These are phyloP conservation scores for Timema podura DNA, from an alignment of 2,888 invertebrate species.

Conservation along the genomic window DNA sequence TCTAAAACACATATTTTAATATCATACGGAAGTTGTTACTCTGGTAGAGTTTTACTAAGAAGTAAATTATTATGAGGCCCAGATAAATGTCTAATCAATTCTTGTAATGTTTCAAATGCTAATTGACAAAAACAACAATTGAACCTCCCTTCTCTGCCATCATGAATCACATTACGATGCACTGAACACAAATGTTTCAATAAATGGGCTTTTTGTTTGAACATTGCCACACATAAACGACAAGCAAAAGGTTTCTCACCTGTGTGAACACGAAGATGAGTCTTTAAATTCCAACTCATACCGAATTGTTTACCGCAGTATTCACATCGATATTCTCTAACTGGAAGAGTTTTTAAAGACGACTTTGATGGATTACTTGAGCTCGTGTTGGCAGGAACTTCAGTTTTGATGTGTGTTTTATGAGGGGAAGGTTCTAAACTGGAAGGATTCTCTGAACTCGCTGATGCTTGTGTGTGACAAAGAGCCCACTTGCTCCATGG, in stretches of 20 bases:
- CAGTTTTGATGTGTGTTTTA: conserved; percentile 37
- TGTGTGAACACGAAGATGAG: conserved; percentile 81
- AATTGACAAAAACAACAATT: conserved; percentile 86
- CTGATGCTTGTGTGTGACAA: conserved; percentile 60
- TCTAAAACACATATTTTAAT: too few relatives aligned
- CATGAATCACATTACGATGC: conserved; percentile 82
- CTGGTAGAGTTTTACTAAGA: conserved; percentile 81
- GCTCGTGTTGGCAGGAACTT: conserved; percentile 17
- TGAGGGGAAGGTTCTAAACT: conserved; percentile 21
- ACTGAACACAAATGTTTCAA: conserved; percentile 85
- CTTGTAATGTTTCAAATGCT: conserved; percentile 80
- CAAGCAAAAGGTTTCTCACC: conserved; percentile 88
- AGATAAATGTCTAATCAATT: conserved; percentile 79
- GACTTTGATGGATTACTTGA: neutral
- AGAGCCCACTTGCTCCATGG: conserved; percentile 51
- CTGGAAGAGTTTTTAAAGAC: conserved; percentile 49
- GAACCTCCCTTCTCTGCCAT: conserved; percentile 72
- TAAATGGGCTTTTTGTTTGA: conserved; percentile 85
- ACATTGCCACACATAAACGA: conserved; percentile 85
- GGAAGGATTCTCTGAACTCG: conserved; percentile 1
- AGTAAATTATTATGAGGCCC: conserved; percentile 85
- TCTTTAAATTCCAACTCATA: conserved; percentile 90
- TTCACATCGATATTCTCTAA: conserved; percentile 81
- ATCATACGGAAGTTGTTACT: neutral
- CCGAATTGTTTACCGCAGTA: conserved; percentile 89